Percentiles rank a stretch among this genome's conserved stretches.
These are phyloP conservation scores for Steromphala cineraria DNA, from an alignment of 2,888 invertebrate species.

Conservation along the genomic window DNA sequence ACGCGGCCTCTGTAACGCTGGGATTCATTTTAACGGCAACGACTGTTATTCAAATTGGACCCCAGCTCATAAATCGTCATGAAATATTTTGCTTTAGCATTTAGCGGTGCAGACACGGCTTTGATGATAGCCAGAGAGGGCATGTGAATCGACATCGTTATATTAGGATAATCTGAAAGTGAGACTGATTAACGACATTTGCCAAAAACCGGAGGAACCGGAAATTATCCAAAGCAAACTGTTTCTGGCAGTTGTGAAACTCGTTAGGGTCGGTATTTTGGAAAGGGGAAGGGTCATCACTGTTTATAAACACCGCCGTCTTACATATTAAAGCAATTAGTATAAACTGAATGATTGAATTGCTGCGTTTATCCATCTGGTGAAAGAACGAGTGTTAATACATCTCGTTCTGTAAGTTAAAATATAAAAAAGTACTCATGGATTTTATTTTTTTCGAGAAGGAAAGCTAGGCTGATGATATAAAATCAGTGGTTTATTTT, in stretches of 20 bases:
- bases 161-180: conserved; percentile 5
- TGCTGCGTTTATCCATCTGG: no score
- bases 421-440: no score
- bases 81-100: neutral
- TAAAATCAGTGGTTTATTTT: no score
- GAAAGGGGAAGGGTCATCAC: neutral
- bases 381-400: no score
- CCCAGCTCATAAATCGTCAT: neutral
- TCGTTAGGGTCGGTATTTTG: neutral
- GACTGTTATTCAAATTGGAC: neutral
- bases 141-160: conserved; percentile 4
- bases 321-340: neutral
- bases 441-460: no score
- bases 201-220: conserved; percentile 5
- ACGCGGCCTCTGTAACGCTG: neutral
- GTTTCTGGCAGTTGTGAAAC: conserved; percentile 15
- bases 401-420: no score
- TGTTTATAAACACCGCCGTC: neutral
- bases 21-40: neutral
- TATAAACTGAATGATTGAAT: neutral
- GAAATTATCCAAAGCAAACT: neutral
- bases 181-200: conserved; percentile 10
- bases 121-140: neutral
- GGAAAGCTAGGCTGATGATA: no score
- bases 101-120: neutral